These are phyloP conservation scores for Paramisgurnus dabryanus DNA, from an alignment of 2,113 vertebrate species.

Conservation along the genomic window DNA sequence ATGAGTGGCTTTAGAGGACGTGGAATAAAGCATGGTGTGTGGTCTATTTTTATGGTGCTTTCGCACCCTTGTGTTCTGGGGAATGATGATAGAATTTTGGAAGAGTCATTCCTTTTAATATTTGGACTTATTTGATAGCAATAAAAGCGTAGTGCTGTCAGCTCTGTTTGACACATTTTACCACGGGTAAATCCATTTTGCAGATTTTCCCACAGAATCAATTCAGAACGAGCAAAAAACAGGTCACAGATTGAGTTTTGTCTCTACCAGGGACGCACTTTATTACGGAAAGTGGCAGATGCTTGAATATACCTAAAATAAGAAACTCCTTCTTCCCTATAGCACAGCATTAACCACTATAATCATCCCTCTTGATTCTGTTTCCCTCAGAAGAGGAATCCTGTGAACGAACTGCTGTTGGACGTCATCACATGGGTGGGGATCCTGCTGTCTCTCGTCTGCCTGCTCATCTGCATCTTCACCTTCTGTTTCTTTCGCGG, in stretches of 20 bases:
- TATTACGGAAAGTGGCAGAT: background rate
- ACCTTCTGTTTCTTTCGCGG: conserved; percentile 99
- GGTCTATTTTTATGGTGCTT: too few species aligned
- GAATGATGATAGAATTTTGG: too few species aligned
- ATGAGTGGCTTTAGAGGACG: too few species aligned
- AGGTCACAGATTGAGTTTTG: background rate
- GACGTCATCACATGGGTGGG: conserved; percentile 98
- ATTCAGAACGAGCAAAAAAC: background rate
- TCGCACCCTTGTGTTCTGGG: too few species aligned
- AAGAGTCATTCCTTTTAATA: background rate
- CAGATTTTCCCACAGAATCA: conserved; percentile 4
- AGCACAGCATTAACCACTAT: background rate
- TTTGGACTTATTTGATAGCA: background rate
- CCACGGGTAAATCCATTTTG: background rate
- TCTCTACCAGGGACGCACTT: background rate
- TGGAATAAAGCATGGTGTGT: too few species aligned
- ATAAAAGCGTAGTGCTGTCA: background rate
- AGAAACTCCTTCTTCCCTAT: background rate
- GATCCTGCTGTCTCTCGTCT: conserved; percentile 94
- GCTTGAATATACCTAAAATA: background rate
- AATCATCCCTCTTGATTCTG: conserved; percentile 10
- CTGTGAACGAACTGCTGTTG: conserved; percentile 91
- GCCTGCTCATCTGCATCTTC: conserved; percentile 98
- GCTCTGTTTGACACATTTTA: background rate
- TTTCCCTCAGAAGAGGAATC: conserved; percentile 82